Evolutionary conservation across 2,888 invertebrate species (phyloP).

Genomic region (Blomia tropicalis): DNA sequence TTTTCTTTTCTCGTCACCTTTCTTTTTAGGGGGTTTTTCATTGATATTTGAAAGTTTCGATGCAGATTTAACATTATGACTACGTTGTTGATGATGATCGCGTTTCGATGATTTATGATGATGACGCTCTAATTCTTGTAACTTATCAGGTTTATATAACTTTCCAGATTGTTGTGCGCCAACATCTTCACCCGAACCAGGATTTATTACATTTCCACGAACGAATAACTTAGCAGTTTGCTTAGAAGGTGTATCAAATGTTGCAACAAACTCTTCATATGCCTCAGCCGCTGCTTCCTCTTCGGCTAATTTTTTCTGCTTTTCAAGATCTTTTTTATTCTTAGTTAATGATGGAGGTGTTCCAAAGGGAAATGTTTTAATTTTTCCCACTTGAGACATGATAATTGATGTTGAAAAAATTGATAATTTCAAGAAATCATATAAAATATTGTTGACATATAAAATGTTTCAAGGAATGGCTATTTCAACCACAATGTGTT

Average conservation of each 20-base stretch:
- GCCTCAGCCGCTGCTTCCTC: constrained; percentile 45
- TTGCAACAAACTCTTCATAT: constrained; percentile 91
- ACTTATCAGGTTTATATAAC: constrained; percentile 59
- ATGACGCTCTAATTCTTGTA: constrained; percentile 26
- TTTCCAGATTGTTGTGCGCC: constrained; percentile 64
- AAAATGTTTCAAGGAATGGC: no score
- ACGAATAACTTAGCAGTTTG: constrained; percentile 75
- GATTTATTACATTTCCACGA: constrained; percentile 91
- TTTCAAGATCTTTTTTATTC: constrained; percentile 53
- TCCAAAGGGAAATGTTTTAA: constrained; percentile 23
- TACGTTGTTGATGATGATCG: no score
- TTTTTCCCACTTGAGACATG: constrained; percentile 20
- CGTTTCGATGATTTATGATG: not conserved
- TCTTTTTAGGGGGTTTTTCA: constrained; percentile 40
- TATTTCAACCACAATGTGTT: no score
- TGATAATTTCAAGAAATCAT: no score
- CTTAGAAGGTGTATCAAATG: constrained; percentile 68
- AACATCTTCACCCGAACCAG: constrained; percentile 77
- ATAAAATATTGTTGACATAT: no score
- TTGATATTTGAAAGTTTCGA: constrained; percentile 5
- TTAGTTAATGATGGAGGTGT: constrained; percentile 17
- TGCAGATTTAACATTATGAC: not conserved
- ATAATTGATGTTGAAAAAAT: no score
- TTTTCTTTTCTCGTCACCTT: constrained; percentile 69
- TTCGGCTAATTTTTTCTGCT: constrained; percentile 52